Percentiles rank a stretch among this genome's conserved stretches.
Evolutionary conservation across 1,140 invertebrate species (phyloP).

Genomic region (Epicauta chinensis): DNA sequence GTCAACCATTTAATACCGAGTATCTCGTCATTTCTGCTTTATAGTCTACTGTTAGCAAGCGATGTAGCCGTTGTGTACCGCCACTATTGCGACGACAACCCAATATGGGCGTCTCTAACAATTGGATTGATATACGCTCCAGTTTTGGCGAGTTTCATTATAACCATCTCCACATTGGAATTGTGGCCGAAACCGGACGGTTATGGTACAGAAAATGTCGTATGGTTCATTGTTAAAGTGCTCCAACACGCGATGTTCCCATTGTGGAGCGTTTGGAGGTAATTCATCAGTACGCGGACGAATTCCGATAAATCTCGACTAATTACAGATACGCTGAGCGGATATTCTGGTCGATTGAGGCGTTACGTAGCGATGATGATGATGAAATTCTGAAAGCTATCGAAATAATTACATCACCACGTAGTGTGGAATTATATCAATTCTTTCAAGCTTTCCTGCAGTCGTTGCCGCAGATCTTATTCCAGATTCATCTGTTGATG

Average conservation of each 20-base stretch:
- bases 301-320: neutral
- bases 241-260: slow-evolving; percentile 56
- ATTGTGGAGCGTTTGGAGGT: slow-evolving; percentile 62
- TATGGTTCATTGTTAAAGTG: slow-evolving; percentile 52
- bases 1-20: slow-evolving; percentile 46
- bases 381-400: slow-evolving; percentile 53
- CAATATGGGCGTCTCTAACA: slow-evolving; percentile 45
- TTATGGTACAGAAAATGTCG: slow-evolving; percentile 32
- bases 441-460: slow-evolving; percentile 71
- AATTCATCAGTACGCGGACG: slow-evolving; percentile 23
- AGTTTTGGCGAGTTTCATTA: slow-evolving; percentile 45
- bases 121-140: slow-evolving; percentile 47
- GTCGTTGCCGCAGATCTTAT: slow-evolving; percentile 60
- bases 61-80: slow-evolving; percentile 46
- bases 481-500: slow-evolving; percentile 55
- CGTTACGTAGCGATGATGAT: slow-evolving; percentile 50
- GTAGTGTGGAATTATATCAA: slow-evolving; percentile 62
- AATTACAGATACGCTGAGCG: slow-evolving; percentile 53
- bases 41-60: slow-evolving; percentile 44
- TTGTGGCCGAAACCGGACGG: slow-evolving; percentile 43
- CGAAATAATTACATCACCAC: slow-evolving; percentile 49
- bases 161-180: slow-evolving; percentile 47
- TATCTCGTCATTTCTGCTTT: slow-evolving; percentile 42
- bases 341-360: slow-evolving; percentile 67
- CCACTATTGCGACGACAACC: slow-evolving; percentile 45